Evolutionary conservation across 2,797 vertebrate genomes (phyloP), one percentile per base, ranked within the genome.

Genomic region (Kryptopterus vitreolus): DNA sequence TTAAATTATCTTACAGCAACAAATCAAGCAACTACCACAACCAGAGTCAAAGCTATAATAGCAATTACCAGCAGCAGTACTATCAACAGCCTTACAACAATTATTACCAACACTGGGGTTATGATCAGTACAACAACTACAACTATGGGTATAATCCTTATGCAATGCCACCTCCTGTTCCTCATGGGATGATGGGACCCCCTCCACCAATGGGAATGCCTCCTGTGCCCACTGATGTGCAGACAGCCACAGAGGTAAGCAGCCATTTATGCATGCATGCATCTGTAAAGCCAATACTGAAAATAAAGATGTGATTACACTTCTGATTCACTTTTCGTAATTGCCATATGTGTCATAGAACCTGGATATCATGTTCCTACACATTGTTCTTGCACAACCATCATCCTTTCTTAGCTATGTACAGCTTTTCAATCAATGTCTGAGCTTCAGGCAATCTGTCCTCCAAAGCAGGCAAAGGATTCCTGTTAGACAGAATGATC

Each of bases 41-140:
- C 0, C 94, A 94, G 86, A 91, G 88, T 78, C 93, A 92, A 26
- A 94, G 87, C 87, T 95, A 90, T 86, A 88, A 92, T 46, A 92
- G 88, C 62, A 93, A 88, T 83, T 95, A 95, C 79, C 94, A 88
- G 81, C 94, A 92, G 82, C 83, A 92, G 58, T 90, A 89, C 80
- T 90, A 92, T 81, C 91, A 89, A 1, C 88, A 92, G 33, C 89
- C 91, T 10, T 92, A 89, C 79, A 90, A 89, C 79, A 88, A 89
- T 66, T 88, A 95, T 89, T 95, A 93, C 78, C 87, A 95, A 0
- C 95, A 95, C 84, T 96, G 95, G 95, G 93, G 89, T 43, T 97
- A 97, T 0, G 96, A 96, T 88, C 95, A 95, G 88, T 96, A 96
- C 82, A 81, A 86, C 12, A 87, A 88, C 76, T 95, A 94, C 75